Evolutionary conservation across 1,140 invertebrate genomes (phyloP), one percentile per base, ranked within the genome.

Genomic region (Planococcus citri): DNA sequence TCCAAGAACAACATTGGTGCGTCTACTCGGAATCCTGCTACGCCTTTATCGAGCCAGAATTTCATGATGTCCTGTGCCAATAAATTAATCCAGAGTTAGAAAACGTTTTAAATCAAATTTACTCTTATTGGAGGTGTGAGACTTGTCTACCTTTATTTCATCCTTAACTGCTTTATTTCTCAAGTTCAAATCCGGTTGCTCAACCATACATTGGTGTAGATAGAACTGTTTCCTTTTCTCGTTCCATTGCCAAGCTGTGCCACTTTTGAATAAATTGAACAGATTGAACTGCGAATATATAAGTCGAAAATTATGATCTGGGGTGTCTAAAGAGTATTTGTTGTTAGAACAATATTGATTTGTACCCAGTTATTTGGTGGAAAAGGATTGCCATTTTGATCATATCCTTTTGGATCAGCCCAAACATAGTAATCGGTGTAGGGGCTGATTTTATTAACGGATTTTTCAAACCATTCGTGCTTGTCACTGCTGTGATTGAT

Each of bases 401-500:
- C 76, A 73, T 81, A 77, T 8, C 78, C 69, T 69, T 82, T 79
- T 0, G 83, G 83, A 75, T 86, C 83, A 68, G 80, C 78, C 88
- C 91, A 93, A 57, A 91, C 78, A 73, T 91, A 94, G 78, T 86
- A 94, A 73, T 92, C 85, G 27, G 78, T 81, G 69, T 87, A 91
- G 1, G 82, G 80, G 8, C 82, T 77, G 24, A 82, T 79, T 67
- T 78, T 80, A 12, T 80, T 77, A 0, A 79, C 76, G 0, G 90
- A 91, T 64, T 85, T 82, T 21, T 79, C 69, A 75, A 94, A 94
- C 91, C 91, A 93, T 68, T 83, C 78, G 73, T 90, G 88, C 71
- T 88, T 76, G 74, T 89, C 83, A 73, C 88, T 90, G 0, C 88
- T 87, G 75, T 94, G 90, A 78, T 94, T 94, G 1, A 90, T 90